Conservation (phyloP, 2,113 vertebrate species). For the Alligator sinensis region DNA sequence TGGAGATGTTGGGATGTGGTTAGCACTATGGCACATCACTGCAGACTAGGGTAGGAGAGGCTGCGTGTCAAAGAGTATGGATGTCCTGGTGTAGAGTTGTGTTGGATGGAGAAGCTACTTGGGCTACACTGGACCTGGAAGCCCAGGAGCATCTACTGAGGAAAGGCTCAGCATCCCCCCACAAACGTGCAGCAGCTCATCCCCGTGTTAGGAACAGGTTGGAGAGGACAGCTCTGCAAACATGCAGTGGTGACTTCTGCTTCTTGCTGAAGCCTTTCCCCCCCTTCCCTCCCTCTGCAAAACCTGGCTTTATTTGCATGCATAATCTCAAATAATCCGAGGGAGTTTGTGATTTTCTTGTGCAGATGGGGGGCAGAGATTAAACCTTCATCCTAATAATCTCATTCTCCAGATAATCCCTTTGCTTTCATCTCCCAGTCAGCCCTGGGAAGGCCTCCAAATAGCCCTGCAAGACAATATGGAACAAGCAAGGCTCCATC, state of each 20-base stretch:
- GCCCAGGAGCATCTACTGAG: not conserved
- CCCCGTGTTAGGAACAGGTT: not conserved
- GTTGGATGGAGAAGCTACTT: not conserved
- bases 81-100: not conserved
- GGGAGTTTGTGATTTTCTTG: constrained; percentile 48
- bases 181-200: not conserved
- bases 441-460: not conserved
- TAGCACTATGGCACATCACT: not conserved
- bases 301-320: constrained; percentile 2
- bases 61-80: not conserved
- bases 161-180: not conserved
- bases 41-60: not conserved
- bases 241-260: not conserved
- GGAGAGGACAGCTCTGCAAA: constrained; percentile 3
- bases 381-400: constrained; percentile 71
- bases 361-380: constrained; percentile 32
- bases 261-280: not conserved
- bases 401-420: constrained; percentile 72
- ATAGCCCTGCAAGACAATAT: not conserved
- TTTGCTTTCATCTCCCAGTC: constrained; percentile 49
- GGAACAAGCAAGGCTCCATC: not conserved
- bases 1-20: not conserved
- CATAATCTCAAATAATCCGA: constrained; percentile 48
- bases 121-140: not conserved
- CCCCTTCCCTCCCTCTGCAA: not conserved